Conservation (phyloP, 2,113 vertebrate species). For the Eolophus roseicapilla region DNA sequence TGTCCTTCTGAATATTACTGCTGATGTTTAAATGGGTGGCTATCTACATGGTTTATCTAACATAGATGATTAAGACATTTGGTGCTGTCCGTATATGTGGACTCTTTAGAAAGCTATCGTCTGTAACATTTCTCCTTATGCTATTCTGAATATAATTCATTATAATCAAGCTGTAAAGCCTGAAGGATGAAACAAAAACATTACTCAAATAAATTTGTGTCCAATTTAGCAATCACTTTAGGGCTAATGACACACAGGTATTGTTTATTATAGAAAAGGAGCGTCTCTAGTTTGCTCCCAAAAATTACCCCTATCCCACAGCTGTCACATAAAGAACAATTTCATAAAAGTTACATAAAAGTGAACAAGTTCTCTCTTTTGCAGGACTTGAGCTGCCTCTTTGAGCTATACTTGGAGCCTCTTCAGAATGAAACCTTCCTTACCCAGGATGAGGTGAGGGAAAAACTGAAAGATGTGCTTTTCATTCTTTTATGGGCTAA, state of each 20-base stretch:
- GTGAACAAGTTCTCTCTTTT: neutral
- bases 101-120: neutral
- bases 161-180: neutral
- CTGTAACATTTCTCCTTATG: neutral
- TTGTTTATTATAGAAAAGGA: neutral
- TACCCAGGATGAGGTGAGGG: slow-evolving; percentile 91
- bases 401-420: slow-evolving; percentile 93
- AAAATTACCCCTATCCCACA: neutral
- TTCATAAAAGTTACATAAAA: neutral
- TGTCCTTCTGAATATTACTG: neutral
- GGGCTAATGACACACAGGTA: neutral
- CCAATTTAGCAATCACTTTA: neutral
- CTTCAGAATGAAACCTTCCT: slow-evolving; percentile 95
- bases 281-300: neutral
- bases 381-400: slow-evolving; percentile 92
- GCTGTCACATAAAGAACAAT: neutral
- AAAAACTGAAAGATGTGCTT: neutral
- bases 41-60: neutral
- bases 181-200: neutral
- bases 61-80: neutral
- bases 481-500: neutral
- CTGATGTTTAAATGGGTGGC: neutral
- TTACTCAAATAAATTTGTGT: neutral
- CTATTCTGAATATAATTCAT: neutral
- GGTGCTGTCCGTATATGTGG: neutral